These are phyloP conservation scores for Rhyzopertha dominica DNA, from an alignment of 1,140 invertebrate species.

Conservation along the genomic window DNA sequence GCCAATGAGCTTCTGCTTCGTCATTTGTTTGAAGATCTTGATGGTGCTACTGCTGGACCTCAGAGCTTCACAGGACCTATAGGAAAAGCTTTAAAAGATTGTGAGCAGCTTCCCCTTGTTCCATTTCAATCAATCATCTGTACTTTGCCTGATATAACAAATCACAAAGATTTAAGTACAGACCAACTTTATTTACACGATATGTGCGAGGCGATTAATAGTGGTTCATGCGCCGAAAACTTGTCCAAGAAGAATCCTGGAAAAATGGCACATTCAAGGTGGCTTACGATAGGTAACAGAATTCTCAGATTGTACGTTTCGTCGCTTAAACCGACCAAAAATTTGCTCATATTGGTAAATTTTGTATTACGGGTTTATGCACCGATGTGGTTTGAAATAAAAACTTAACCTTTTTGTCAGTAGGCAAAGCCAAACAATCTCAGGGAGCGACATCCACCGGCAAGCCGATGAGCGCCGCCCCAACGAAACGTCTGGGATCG, in stretches of 20 bases:
- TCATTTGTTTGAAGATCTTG: no score
- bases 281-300: conserved; percentile 38
- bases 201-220: conserved; percentile 24
- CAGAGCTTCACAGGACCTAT: no score
- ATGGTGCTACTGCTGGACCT: no score
- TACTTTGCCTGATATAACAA: no score
- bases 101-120: no score
- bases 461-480: no score
- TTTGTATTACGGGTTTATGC: conserved; percentile 39
- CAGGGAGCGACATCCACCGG: no score
- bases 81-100: no score
- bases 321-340: conserved; percentile 19
- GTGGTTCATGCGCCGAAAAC: conserved; percentile 27
- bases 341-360: conserved; percentile 10
- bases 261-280: conserved; percentile 35
- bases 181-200: conserved; percentile 5
- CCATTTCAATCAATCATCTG: no score
- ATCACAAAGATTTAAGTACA: not conserved
- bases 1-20: no score
- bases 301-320: conserved; percentile 31
- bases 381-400: conserved; percentile 41
- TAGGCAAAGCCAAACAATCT: no score
- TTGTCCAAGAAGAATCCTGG: conserved; percentile 32
- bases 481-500: no score
- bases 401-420: conserved; percentile 26